phyloP scores from a whole-genome alignment of 2,113 vertebrate genomes.

The Lepus europaeus region DNA sequence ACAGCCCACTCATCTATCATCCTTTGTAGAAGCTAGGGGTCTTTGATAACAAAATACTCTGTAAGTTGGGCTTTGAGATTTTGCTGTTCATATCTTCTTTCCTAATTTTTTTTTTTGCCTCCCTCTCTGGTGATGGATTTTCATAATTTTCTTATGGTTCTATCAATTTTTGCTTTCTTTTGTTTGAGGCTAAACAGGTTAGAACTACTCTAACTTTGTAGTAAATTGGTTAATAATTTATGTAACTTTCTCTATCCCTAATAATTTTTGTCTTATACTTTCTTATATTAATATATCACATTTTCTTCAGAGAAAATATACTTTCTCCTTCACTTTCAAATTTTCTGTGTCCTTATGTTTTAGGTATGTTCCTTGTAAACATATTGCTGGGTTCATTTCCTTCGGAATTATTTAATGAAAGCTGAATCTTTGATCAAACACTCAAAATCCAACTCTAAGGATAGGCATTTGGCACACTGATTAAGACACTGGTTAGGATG shows the following conservation, averaged over 20 bases:
- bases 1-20: background rate
- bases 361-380: background rate
- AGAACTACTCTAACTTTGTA: background rate
- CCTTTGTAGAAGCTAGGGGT: background rate
- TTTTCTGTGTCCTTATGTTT: slow-evolving; percentile 21
- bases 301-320: background rate
- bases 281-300: background rate
- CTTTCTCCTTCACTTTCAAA: background rate
- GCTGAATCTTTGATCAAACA: background rate
- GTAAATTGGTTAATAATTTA: background rate
- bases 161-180: background rate
- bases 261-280: background rate
- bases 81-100: slow-evolving; percentile 29
- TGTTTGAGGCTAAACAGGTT: background rate
- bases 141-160: background rate
- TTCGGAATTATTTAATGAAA: background rate
- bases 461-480: no score
- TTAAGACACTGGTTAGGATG: no score
- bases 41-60: background rate
- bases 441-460: background rate
- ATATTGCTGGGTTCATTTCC: background rate
- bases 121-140: background rate
- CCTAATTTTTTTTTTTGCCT: slow-evolving; percentile 15
- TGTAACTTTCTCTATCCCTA: background rate
- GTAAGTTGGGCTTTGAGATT: slow-evolving; percentile 29